Evolutionary conservation across 1,140 invertebrate species (phyloP).

Genomic region (Lordiphosa collinella): DNA sequence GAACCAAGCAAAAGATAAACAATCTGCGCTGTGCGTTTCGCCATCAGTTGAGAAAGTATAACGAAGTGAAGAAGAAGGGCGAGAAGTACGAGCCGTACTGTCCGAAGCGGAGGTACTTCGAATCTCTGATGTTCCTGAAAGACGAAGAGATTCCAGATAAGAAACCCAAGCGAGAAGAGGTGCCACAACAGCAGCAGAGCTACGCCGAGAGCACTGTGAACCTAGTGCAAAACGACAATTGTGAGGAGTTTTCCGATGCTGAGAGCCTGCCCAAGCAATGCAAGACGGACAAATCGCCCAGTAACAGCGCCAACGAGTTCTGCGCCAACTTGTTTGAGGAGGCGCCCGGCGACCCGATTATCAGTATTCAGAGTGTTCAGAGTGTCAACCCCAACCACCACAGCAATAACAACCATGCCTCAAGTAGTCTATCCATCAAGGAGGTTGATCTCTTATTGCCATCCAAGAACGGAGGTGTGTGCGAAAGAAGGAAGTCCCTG

Average conservation of each 20-base stretch:
- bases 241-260: slow-evolving; percentile 56
- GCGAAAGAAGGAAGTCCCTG: slow-evolving; percentile 49
- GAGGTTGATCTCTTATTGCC: slow-evolving; percentile 53
- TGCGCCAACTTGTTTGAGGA: slow-evolving; percentile 63
- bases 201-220: slow-evolving; percentile 33
- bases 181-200: slow-evolving; percentile 25
- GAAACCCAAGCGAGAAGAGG: slow-evolving; percentile 45
- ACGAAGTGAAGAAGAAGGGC: slow-evolving; percentile 70
- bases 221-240: slow-evolving; percentile 32
- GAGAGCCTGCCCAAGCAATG: slow-evolving; percentile 52
- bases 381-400: slow-evolving; percentile 44
- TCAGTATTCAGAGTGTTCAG: slow-evolving; percentile 62
- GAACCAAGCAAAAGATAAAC: slow-evolving; percentile 79
- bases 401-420: slow-evolving; percentile 16
- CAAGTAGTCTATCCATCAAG: slow-evolving; percentile 37
- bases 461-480: slow-evolving; percentile 25
- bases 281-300: slow-evolving; percentile 51
- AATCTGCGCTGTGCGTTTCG: slow-evolving; percentile 77
- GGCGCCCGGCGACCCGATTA: slow-evolving; percentile 43
- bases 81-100: slow-evolving; percentile 77
- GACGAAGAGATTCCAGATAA: slow-evolving; percentile 73
- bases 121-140: slow-evolving; percentile 75
- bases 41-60: slow-evolving; percentile 75
- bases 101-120: slow-evolving; percentile 72
- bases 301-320: slow-evolving; percentile 59